Conservation (phyloP, 1,140 invertebrate species). For the Zaprionus inermis region DNA sequence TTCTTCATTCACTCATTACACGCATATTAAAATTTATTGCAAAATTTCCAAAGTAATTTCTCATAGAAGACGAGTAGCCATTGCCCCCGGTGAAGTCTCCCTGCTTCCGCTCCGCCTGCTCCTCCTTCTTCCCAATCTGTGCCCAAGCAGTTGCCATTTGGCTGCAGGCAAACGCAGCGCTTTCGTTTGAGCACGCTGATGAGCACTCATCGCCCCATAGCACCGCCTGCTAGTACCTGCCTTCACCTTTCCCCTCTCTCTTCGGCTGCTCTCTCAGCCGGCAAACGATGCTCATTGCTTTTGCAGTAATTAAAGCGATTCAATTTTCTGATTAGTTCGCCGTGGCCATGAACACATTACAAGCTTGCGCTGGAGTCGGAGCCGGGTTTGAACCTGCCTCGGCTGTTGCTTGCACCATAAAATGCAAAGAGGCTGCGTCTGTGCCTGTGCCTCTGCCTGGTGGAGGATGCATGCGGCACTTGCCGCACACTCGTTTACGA, state of each 20-base stretch:
- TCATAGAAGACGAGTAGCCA: constrained; percentile 75
- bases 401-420: constrained; percentile 54
- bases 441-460: constrained; percentile 22
- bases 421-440: constrained; percentile 64
- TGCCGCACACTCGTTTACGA: constrained; percentile 31
- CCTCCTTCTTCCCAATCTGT: neutral
- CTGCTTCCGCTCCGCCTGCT: neutral
- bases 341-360: constrained; percentile 75
- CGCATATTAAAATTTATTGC: constrained; percentile 83
- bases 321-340: constrained; percentile 83
- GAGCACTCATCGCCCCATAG: constrained; percentile 32
- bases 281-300: constrained; percentile 69
- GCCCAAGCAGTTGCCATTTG: constrained; percentile 25
- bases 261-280: constrained; percentile 16
- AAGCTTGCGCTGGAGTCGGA: constrained; percentile 7
- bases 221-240: constrained; percentile 20
- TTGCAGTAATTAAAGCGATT: constrained; percentile 83
- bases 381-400: neutral
- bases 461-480: constrained; percentile 36
- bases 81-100: constrained; percentile 12
- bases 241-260: neutral
- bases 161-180: constrained; percentile 1
- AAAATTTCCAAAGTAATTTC: constrained; percentile 78
- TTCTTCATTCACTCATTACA: constrained; percentile 79
- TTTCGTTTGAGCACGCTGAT: constrained; percentile 26